Base-by-base conservation (phyloP, 1,140 invertebrate genomes). In the Subanguina moxae region DNA sequence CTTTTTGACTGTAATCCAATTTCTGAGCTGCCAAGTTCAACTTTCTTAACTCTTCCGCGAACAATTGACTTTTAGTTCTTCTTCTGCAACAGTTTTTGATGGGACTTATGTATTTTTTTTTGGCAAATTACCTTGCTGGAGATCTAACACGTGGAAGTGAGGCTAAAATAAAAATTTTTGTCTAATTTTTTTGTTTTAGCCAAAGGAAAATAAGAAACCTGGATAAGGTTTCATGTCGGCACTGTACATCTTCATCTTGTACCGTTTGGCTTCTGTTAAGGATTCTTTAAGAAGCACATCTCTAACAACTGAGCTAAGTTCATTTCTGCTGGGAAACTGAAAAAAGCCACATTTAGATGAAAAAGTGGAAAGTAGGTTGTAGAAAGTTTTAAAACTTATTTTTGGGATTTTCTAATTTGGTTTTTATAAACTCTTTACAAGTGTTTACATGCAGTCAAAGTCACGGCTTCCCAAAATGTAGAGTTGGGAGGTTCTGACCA, bases 211-310 rank as follows among this genome's bases (percentile, higher is more conserved):
- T n/a, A 19, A 56, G 28, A n/a, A 65, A 73, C 72, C 32, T 21
- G 72, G 72, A 64, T 59, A 73, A 19, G 73, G 73, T 32, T 52
- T 59, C 5, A 61, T 21, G 46, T 73, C 72, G 15, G 27, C 57
- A 17, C 56, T 43, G 28, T 48, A 27, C 58, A 43, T 56, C 19
- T 32, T 65, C 43, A 23, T 57, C 19, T 65, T 62, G 58, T 78
- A 74, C 28, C 38, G 28, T 0, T 43, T 42, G 9, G 74, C 45
- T 11, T 56, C 48, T 27, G 27, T 43, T 21, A 74, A 52, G 42
- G 73, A 27, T 63, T 73, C 62, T 27, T 64, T 27, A 32, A 74
- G 45, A 11, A 78, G 7, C 25, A 72, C 45, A n/a, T 69, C 28
- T 56, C 28, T 42, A 19, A 61, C 73, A 15, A 30, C 21, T 63